Base-by-base conservation (phyloP, 1,140 invertebrate species). In the Hetaerina americana region DNA sequence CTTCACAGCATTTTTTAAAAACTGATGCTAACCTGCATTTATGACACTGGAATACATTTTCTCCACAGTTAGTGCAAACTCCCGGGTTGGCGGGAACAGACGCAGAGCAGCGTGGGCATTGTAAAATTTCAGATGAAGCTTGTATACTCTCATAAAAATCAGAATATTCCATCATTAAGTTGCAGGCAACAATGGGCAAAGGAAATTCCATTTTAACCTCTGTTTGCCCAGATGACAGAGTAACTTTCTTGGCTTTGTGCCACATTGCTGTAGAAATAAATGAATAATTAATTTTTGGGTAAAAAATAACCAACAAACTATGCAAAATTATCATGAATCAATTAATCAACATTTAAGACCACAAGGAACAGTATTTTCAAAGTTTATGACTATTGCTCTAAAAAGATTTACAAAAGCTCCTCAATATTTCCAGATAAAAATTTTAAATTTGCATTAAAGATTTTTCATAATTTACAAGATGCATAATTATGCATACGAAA, bases 31-130 rank as follows among this genome's bases (percentile, higher is more conserved):
- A 89, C 88, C 94, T 89, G 83, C 95, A 98, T 82, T 98, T 98
- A 81, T 97, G 94, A 79, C 96, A 98, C 77, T 99, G 97, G 81
- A 96, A 99, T 0, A 98, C 97, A 81, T 99, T 99, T 80, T 99
- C 97, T 1, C 96, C 97, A 80, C 97, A 99, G 80, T 98, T 98
- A 0, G 90, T 91, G 79, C 97, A 99, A 0, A 99, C 95, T 0
- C 97, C 97, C 0, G 97, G 96, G 83, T 97, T 97, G 0, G 97
- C 94, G 0, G 95, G 95, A 0, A 99, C 94, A 5, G 94, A 95
- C 5, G 96, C 94, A 73, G 93, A 96, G 79, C 96, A 99, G 5
- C 96, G 86, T 0, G 96, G 96, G 80, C 96, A 98, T 79, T 97
- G 96, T 10, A 98, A 82, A 5, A 94, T 98, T 82, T 98, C 96